A percentile compares a stretch with the other conserved stretches of the same genome.
Conservation (phyloP, 2,113 vertebrate species). For the Oryzias celebensis region DNA sequence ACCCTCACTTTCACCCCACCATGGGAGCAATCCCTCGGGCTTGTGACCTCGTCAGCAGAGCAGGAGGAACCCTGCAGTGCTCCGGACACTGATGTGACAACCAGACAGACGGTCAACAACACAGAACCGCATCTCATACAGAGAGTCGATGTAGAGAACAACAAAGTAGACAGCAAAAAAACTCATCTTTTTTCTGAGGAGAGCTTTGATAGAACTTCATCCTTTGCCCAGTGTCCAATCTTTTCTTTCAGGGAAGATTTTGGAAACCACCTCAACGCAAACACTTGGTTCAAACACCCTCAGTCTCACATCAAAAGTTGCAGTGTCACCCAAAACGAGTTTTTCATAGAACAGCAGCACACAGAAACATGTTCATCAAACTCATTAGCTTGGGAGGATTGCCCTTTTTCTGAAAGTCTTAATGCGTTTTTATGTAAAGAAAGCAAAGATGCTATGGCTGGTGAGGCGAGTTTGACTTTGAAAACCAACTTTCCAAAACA, state of each 20-base stretch:
- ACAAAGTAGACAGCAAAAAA: background rate
- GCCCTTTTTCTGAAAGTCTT: conserved; percentile 69
- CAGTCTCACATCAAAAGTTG: background rate
- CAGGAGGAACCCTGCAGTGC: conserved; percentile 48
- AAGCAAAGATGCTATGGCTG: conserved; percentile 11
- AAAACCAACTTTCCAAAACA: background rate
- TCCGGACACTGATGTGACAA: conserved; percentile 22
- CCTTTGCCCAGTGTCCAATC: conserved; percentile 8
- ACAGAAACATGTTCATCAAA: background rate
- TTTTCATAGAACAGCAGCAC: conserved; percentile 4
- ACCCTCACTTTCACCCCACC: conserved; percentile 43
- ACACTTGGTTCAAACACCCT: conserved; percentile 6
- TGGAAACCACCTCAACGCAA: background rate
- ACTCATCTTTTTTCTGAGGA: background rate
- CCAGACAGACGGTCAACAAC: conserved; percentile 5
- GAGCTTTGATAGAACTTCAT: conserved; percentile 1
- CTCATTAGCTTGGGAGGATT: conserved; percentile 51
- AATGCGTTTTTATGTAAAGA: conserved; percentile 48
- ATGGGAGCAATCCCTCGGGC: conserved; percentile 65
- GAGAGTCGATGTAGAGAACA: conserved; percentile 6
- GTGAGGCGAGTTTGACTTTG: conserved; percentile 1
- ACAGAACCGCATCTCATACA: background rate
- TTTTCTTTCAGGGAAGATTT: background rate
- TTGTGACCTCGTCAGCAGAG: conserved; percentile 69
- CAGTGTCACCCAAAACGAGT: background rate